These are phyloP conservation scores for Numida meleagris DNA, from an alignment of 2,113 vertebrate species.

Conservation along the genomic window DNA sequence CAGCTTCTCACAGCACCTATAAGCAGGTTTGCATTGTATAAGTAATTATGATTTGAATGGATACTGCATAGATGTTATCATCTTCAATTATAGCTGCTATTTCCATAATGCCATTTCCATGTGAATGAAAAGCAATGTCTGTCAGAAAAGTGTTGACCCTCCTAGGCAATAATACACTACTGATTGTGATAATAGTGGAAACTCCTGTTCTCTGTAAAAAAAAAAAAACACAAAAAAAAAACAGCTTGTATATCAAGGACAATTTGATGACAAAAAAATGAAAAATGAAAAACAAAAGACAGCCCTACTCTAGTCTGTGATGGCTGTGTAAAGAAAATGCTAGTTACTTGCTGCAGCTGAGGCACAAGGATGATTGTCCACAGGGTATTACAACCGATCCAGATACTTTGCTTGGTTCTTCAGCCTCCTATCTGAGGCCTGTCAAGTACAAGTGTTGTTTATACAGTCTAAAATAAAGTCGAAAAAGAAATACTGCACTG, in stretches of 20 bases:
- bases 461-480: not conserved
- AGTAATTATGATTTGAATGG: constrained; percentile 55
- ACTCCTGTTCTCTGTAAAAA: not conserved
- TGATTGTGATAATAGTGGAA: constrained; percentile 10
- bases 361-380: not conserved
- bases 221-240: not conserved
- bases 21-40: not conserved
- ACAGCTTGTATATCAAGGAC: not conserved
- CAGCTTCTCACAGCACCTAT: not conserved
- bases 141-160: constrained; percentile 37
- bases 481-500: not conserved
- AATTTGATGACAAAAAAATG: not conserved
- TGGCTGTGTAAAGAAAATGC: not conserved
- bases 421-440: not conserved
- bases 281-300: not conserved
- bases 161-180: constrained; percentile 15
- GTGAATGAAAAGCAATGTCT: constrained; percentile 32
- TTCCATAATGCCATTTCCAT: constrained; percentile 37
- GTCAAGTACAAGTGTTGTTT: not conserved
- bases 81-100: constrained; percentile 12
- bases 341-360: not conserved
- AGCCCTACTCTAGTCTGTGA: not conserved
- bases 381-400: not conserved
- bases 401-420: not conserved
- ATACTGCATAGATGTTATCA: constrained; percentile 37